Evolutionary conservation across 2,113 vertebrate genomes (phyloP), one percentile per base, ranked within the genome.

Genomic region (Myodes glareolus): DNA sequence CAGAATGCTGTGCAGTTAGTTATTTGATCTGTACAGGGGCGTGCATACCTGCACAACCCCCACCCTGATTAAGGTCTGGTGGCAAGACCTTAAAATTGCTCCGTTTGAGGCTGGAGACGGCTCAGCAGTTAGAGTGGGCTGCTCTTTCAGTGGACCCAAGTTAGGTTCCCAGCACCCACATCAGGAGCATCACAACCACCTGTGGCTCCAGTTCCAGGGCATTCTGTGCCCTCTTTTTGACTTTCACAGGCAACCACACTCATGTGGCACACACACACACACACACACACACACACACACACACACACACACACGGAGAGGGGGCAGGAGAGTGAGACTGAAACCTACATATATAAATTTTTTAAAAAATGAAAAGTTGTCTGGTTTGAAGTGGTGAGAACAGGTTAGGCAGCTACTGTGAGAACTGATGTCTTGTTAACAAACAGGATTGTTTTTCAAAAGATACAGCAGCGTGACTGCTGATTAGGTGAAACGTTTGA

Each of bases 21-120:
- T 0, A 3, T 0, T 39, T 36, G 1, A 6, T 81, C 77, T 82
- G 77, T 13, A n/a, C 52, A n/a, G 9, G 9, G 0, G 21, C 0
- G 85, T 50, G 45, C 0, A 2, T 52, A 8, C 16, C 16, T 52
- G 88, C 39, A 19, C 21, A 9, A 3, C 25, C 63, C 84, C 17
- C 63, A n/a, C 33, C 36, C 72, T 36, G 65, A 55, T 39, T 14
- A 7, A 58, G 11, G 12, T 19, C 55, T 6, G 12, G 76, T 8
- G 61, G 3, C 12, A 72, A 36, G 65, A 45, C 23, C 52, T 23
- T 47, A 58, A 80, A 55, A 42, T 33, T 0, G n/a, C 61, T 31
- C 16, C 31, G 7, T 45, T 47, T 21, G 9, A 21, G 61, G 39
- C 39, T 47, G 9, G 29, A 67, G 31, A 47, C 2, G 2, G 42